A percentile compares a stretch with the other conserved stretches of the same genome.
phyloP scores from a whole-genome alignment of 2,113 vertebrate species.

The Tupaia chinensis region DNA sequence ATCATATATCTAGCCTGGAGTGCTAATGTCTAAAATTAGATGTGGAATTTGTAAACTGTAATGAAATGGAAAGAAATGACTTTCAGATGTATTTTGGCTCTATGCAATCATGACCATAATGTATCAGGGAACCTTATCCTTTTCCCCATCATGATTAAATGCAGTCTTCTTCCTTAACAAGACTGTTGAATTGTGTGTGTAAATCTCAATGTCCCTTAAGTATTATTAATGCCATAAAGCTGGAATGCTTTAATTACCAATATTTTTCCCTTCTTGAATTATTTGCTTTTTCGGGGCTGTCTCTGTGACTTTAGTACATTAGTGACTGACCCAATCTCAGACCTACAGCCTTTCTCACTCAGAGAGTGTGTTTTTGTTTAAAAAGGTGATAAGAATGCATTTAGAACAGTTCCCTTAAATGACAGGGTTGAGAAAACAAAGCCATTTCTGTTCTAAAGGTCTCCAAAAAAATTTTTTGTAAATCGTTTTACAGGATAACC shows the following conservation, averaged over 20 bases:
- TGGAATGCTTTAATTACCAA: slow-evolving; percentile 77
- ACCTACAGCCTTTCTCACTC: slow-evolving; percentile 43
- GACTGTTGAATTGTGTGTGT: slow-evolving; percentile 70
- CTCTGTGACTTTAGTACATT: slow-evolving; percentile 76
- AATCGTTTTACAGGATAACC: slow-evolving; percentile 48
- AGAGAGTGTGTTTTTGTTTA: slow-evolving; percentile 65
- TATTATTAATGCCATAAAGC: slow-evolving; percentile 74
- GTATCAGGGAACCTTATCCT: slow-evolving; percentile 75
- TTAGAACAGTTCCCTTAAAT: slow-evolving; percentile 72
- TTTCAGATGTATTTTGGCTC: slow-evolving; percentile 80
- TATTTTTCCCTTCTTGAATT: slow-evolving; percentile 72
- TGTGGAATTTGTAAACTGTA: slow-evolving; percentile 78
- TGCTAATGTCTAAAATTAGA: slow-evolving; percentile 81
- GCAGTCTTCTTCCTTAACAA: slow-evolving; percentile 60
- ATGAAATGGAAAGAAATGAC: slow-evolving; percentile 81
- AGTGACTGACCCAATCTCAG: slow-evolving; percentile 59
- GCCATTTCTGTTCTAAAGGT: slow-evolving; percentile 58
- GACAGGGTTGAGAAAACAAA: slow-evolving; percentile 63
- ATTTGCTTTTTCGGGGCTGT: slow-evolving; percentile 69
- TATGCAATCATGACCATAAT: slow-evolving; percentile 74
- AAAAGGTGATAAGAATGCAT: slow-evolving; percentile 63
- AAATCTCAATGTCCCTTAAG: slow-evolving; percentile 80
- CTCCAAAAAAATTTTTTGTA: slow-evolving; percentile 55
- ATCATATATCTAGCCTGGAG: slow-evolving; percentile 77
- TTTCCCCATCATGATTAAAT: slow-evolving; percentile 75